Percentiles rank a stretch among this genome's conserved stretches.
Evolutionary conservation across 2,888 invertebrate genomes (phyloP).

Genomic region (Pterostichus niger): DNA sequence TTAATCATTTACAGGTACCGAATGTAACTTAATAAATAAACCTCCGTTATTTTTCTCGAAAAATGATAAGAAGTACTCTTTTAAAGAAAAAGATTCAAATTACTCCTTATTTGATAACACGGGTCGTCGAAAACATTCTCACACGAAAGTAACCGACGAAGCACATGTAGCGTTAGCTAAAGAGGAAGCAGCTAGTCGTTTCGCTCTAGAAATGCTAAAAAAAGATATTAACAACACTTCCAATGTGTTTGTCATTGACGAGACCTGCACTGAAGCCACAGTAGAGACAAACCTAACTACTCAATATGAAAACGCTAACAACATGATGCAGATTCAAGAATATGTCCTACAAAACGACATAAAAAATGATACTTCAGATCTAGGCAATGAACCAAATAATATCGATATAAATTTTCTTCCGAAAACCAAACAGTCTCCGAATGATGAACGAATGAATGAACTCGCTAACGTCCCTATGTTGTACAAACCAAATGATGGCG

Average conservation of each 20-base stretch:
- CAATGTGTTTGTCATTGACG: conserved; percentile 76
- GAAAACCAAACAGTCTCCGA: conserved; percentile 22
- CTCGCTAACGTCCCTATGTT: conserved; percentile 22
- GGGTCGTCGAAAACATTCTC: conserved; percentile 72
- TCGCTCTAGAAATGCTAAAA: conserved; percentile 76
- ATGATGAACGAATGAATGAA: conserved; percentile 16
- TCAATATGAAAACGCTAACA: conserved; percentile 70
- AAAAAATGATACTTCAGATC: conserved; percentile 28
- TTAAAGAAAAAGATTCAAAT: conserved; percentile 31
- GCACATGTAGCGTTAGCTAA: conserved; percentile 76
- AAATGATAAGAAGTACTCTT: conserved; percentile 59
- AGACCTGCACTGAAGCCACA: conserved; percentile 75
- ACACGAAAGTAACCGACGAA: conserved; percentile 73
- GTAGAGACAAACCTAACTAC: conserved; percentile 75
- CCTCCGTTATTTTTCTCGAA: conserved; percentile 63
- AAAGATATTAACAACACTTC: conserved; percentile 75
- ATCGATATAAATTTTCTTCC: conserved; percentile 35
- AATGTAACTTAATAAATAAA: conserved; percentile 24
- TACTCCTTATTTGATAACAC: conserved; percentile 68
- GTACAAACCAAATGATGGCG: conserved; percentile 74
- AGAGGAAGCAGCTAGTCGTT: conserved; percentile 76
- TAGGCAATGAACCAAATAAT: conserved; percentile 18
- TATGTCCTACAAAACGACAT: conserved; percentile 52
- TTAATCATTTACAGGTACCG: conserved; percentile 51
- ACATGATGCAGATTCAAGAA: conserved; percentile 57